Evolutionary conservation across 2,888 invertebrate species (phyloP).

Genomic region (Odontocolon sp.): DNA sequence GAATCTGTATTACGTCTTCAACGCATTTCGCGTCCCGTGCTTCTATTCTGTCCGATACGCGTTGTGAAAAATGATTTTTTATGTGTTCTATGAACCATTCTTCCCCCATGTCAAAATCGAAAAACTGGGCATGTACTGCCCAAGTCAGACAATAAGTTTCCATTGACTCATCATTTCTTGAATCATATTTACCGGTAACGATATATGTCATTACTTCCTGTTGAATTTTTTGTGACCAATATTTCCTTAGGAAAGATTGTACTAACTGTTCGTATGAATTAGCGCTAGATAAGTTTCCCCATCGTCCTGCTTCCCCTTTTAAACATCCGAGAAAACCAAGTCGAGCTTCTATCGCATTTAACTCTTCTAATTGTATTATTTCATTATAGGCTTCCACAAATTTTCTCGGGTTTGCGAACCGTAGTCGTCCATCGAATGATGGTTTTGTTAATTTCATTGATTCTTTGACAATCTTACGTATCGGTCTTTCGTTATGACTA

Average conservation of each 20-base stretch:
- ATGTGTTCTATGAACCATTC: slow-evolving; percentile 10
- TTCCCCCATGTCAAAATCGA: slow-evolving; percentile 1
- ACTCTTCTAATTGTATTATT: not conserved
- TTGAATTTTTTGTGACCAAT: slow-evolving; percentile 4
- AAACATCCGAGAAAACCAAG: not conserved
- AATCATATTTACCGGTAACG: not conserved
- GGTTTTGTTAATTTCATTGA: not conserved
- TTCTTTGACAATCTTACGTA: not conserved
- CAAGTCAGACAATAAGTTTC: slow-evolving; percentile 22
- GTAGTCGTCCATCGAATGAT: not conserved
- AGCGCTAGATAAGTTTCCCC: not conserved
- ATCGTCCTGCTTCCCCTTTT: not conserved
- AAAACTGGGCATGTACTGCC: slow-evolving; percentile 13
- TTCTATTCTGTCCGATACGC: not conserved
- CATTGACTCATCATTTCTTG: not conserved
- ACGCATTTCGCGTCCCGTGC: not conserved
- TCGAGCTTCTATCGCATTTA: not conserved
- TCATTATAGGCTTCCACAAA: not conserved
- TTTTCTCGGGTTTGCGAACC: slow-evolving; percentile 1
- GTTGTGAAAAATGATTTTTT: not conserved
- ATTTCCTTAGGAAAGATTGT: not conserved
- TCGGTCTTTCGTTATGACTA: too few relatives aligned
- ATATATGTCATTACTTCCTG: not conserved
- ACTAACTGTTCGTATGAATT: slow-evolving; percentile 5
- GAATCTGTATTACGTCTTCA: not conserved